phyloP scores from a whole-genome alignment of 2,888 invertebrate species.

The Gymnocheta viridis region DNA sequence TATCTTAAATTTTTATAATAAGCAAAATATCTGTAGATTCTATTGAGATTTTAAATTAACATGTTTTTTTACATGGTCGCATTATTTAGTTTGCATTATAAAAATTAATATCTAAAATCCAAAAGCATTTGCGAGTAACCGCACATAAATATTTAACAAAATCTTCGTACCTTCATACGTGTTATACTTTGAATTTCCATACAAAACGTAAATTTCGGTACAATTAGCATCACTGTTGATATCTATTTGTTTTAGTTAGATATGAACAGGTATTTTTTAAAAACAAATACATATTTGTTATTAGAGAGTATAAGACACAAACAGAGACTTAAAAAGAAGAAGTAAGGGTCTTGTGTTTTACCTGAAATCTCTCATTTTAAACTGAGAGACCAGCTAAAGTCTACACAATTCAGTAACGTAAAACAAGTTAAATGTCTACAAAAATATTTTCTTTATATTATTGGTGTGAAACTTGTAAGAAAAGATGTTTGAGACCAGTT shows the following conservation, averaged over 20 bases:
- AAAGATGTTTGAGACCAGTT: constrained; percentile 59
- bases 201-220: neutral
- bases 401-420: constrained; percentile 39
- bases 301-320: constrained; percentile 15
- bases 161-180: neutral
- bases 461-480: constrained; percentile 27
- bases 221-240: constrained; percentile 14
- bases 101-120: no score
- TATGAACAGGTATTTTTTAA: constrained; percentile 65
- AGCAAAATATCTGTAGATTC: no score
- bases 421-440: constrained; percentile 51
- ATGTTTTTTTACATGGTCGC: no score
- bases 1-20: no score
- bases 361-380: constrained; percentile 30
- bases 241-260: constrained; percentile 10
- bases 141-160: neutral
- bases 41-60: no score
- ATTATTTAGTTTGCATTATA: no score
- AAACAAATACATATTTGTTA: constrained; percentile 49
- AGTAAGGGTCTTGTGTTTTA: constrained; percentile 29
- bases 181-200: neutral
- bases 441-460: constrained; percentile 21
- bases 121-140: no score
- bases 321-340: neutral
- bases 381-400: constrained; percentile 26